Percentiles rank a stretch among this genome's conserved stretches.
Conservation (phyloP, 1,140 invertebrate species). For the Helicoverpa zea region DNA sequence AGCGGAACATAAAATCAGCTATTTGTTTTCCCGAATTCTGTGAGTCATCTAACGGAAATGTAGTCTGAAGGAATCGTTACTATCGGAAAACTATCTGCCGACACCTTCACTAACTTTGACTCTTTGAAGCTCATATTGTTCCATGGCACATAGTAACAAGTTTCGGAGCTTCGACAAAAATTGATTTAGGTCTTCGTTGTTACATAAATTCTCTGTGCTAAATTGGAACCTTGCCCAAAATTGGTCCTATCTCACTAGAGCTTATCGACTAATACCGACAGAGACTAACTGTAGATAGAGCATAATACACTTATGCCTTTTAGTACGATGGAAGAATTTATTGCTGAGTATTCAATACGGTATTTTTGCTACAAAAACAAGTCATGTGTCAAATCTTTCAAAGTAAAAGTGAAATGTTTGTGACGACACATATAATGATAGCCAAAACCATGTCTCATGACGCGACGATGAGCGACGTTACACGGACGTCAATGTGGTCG, state of each 20-base stretch:
- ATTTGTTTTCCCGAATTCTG: slow-evolving; percentile 33
- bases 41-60: slow-evolving; percentile 40
- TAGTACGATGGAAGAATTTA: neutral
- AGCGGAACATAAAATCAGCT: slow-evolving; percentile 32
- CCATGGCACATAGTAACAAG: slow-evolving; percentile 8
- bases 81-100: neutral
- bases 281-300: neutral
- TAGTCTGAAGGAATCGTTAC: slow-evolving; percentile 1
- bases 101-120: neutral
- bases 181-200: slow-evolving; percentile 19
- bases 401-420: slow-evolving; percentile 1
- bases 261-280: slow-evolving; percentile 22
- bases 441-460: slow-evolving; percentile 54
- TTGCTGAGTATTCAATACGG: too few species aligned
- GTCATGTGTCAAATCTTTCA: neutral
- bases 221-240: slow-evolving; percentile 38
- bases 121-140: neutral
- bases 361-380: neutral
- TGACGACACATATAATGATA: slow-evolving; percentile 48
- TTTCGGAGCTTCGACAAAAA: neutral
- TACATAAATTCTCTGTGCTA: slow-evolving; percentile 28
- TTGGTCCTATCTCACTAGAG: slow-evolving; percentile 38
- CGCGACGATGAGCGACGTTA: slow-evolving; percentile 60
- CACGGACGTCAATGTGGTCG: slow-evolving; percentile 67
- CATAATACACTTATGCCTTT: neutral